A percentile compares a stretch with the other conserved stretches of the same genome.
Conservation (phyloP, 2,797 vertebrate species). For the Otolemur crassicaudatus region DNA sequence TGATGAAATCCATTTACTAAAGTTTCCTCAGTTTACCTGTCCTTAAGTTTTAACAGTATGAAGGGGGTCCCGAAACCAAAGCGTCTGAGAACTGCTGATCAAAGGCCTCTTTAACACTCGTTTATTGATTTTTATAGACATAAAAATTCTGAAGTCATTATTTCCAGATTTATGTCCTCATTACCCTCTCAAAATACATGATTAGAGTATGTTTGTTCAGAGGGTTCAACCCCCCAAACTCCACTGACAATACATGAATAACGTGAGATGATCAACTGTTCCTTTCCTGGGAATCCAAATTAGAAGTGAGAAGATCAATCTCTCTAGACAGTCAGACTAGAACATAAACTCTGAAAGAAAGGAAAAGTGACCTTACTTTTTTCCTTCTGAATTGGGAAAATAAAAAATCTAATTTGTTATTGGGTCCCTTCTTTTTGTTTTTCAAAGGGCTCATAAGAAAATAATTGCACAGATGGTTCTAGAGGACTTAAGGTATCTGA, state of each 20-base stretch:
- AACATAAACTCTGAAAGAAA: not conserved
- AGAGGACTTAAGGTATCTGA: not conserved
- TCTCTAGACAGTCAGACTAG: not conserved
- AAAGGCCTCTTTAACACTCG: not conserved
- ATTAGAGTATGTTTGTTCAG: not conserved
- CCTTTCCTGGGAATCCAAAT: not conserved
- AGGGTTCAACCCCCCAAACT: not conserved
- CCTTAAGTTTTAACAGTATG: not conserved
- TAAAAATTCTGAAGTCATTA: conserved; percentile 15
- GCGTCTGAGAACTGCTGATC: not conserved
- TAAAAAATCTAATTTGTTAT: not conserved
- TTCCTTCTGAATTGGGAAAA: conserved; percentile 39
- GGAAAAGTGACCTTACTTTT: conserved; percentile 14
- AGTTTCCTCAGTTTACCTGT: not conserved
- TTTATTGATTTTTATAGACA: conserved; percentile 7
- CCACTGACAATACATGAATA: not conserved
- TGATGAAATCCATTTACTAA: not conserved
- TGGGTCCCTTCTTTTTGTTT: not conserved
- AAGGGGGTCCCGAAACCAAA: not conserved
- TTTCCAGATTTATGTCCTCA: not conserved
- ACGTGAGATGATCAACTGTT: not conserved
- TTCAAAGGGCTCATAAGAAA: not conserved
- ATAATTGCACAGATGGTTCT: not conserved
- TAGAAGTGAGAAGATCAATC: not conserved
- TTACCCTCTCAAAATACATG: not conserved